phyloP scores from a whole-genome alignment of 2,888 invertebrate species.

The Spicauda simplicius region DNA sequence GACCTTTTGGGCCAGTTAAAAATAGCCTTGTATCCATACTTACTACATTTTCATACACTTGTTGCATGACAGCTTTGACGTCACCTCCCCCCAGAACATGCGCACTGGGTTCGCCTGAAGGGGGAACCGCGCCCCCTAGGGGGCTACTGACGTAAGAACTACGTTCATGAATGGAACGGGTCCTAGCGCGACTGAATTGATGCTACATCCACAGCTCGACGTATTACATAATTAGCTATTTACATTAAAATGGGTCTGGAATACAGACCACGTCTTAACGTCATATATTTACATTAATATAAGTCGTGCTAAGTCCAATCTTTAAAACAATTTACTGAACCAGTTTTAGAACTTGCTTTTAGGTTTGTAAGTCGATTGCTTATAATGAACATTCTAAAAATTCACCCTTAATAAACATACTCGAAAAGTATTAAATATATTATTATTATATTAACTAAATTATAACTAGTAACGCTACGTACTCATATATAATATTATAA shows the following conservation, averaged over 20 bases:
- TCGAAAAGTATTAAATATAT: too few species aligned
- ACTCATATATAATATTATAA: too few species aligned
- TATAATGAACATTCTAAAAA: too few species aligned
- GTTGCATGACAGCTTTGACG: conserved; percentile 79
- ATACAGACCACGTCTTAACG: background rate
- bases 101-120: conserved; percentile 48
- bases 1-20: conserved; percentile 65
- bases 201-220: conserved; percentile 32
- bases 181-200: conserved; percentile 55
- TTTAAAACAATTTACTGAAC: too few species aligned
- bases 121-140: conserved; percentile 65
- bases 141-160: conserved; percentile 73
- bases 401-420: too few species aligned
- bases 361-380: too few species aligned
- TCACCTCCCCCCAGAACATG: conserved; percentile 64
- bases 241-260: background rate
- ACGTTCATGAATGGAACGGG: conserved; percentile 79
- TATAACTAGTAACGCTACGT: too few species aligned
- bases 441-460: too few species aligned
- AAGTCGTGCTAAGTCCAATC: too few species aligned
- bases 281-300: background rate
- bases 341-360: too few species aligned
- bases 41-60: conserved; percentile 72
- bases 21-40: conserved; percentile 66
- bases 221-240: background rate